These are phyloP conservation scores for Halcyon chelicuti DNA, from an alignment of 2,797 vertebrate species.

Conservation along the genomic window DNA sequence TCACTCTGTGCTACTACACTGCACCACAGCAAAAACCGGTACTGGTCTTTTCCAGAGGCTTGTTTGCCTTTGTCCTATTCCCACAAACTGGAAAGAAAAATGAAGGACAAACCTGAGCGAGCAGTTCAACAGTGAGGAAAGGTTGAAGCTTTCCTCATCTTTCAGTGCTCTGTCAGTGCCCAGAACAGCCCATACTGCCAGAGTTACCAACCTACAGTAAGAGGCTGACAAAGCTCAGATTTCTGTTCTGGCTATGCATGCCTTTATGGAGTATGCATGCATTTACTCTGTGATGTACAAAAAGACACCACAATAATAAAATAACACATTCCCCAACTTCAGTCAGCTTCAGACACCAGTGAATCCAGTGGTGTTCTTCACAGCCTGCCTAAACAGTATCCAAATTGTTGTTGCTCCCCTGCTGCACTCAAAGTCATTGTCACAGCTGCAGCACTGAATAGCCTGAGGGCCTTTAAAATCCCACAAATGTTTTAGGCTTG, in stretches of 20 bases:
- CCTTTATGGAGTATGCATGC: background rate
- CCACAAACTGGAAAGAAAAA: background rate
- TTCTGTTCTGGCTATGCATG: background rate
- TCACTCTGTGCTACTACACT: background rate
- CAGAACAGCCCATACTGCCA: background rate
- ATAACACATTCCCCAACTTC: background rate
- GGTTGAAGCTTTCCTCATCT: background rate
- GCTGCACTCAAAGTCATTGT: background rate
- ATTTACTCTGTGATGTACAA: background rate
- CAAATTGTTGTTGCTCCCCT: background rate
- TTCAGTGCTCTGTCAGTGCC: background rate
- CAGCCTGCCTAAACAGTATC: background rate
- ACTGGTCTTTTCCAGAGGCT: background rate
- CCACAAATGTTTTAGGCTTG: background rate
- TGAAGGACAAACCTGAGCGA: background rate
- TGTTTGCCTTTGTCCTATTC: background rate
- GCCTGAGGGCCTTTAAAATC: background rate
- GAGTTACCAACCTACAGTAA: background rate
- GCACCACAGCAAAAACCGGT: background rate
- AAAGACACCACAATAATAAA: background rate
- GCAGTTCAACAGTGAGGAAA: background rate
- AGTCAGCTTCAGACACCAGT: background rate
- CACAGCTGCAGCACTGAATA: constrained; percentile 12
- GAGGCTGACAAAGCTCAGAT: background rate
- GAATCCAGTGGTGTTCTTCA: background rate